These are phyloP conservation scores for Scaptomyza pallida DNA, from an alignment of 1,140 invertebrate species.

Conservation along the genomic window DNA sequence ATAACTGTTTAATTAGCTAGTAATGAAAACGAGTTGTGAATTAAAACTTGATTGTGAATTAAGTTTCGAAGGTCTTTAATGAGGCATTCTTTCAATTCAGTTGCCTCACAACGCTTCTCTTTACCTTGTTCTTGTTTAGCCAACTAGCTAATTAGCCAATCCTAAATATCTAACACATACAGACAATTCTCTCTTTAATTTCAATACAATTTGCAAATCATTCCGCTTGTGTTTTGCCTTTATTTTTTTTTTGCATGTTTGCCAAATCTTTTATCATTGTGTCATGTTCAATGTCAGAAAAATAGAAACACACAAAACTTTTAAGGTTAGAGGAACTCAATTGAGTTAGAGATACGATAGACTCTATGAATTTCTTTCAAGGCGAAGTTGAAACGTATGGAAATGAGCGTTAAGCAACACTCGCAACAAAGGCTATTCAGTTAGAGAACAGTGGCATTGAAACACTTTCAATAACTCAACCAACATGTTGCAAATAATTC, in stretches of 20 bases:
- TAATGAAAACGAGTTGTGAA: conserved; percentile 25
- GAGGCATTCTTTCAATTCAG: conserved; percentile 15
- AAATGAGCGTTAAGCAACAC: conserved; percentile 27
- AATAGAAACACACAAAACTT: conserved; percentile 23
- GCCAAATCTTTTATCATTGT: conserved; percentile 57
- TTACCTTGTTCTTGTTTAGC: conserved; percentile 45
- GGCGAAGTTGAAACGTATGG: conserved; percentile 32
- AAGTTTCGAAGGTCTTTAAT: not conserved
- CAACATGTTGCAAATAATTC: too few relatives aligned
- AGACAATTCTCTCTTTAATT: conserved; percentile 41
- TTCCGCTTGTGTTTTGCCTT: conserved; percentile 29
- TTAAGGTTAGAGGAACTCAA: conserved; percentile 12
- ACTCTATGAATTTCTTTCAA: conserved; percentile 28
- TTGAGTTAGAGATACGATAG: conserved; percentile 4
- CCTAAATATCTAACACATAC: conserved; percentile 40
- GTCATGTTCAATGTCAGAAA: conserved; percentile 45
- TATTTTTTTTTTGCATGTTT: conserved; percentile 44
- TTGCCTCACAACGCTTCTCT: conserved; percentile 20
- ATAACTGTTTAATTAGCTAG: conserved; percentile 33
- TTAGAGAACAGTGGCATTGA: conserved; percentile 1
- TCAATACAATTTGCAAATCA: conserved; percentile 64
- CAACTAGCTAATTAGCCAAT: conserved; percentile 38
- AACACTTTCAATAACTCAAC: conserved; percentile 5
- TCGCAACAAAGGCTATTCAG: conserved; percentile 17
- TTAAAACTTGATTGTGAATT: conserved; percentile 3